Evolutionary conservation across 2,797 vertebrate species (phyloP), one percentile per base, ranked within the genome.

Genomic region (Mionectes olivaceus): DNA sequence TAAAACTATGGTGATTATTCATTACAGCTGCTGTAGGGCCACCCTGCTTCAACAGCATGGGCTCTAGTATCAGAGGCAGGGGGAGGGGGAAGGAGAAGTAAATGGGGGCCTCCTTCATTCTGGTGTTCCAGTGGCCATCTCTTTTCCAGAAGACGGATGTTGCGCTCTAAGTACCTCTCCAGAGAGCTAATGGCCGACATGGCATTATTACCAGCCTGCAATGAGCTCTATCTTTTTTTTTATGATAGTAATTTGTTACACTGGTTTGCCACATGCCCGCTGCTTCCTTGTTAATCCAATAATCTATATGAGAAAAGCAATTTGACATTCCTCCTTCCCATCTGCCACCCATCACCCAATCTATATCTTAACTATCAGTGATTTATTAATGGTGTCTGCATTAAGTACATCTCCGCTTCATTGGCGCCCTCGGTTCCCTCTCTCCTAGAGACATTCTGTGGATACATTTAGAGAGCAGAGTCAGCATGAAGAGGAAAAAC

Each of bases 281-380:
- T 98, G 97, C 96, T 97, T 98, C 96, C 97, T 97, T 98, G 97
- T 98, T 98, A 98, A 98, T 98, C 97, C 97, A 98, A 98, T 98
- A 98, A 98, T 98, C 98, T 98, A 98, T 98, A 98, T 98, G 97
- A 98, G 98, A 98, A 98, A 98, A 98, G 98, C 97, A 98, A 98
- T 98, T 98, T 98, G 97, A 98, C 88, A 83, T 98, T 97, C 97
- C 97, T 97, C 95, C 96, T 98, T 98, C 97, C 98, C 98, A 98
- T 98, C 97, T 98, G 98, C 97, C 37, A 49, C 97, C 97, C 97
- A 98, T 98, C 98, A 98, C 97, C 97, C 97, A 98, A 98, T 97
- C 98, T 98, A 97, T 98, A 98, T 97, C 97, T 98, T 98, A 98
- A 98, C 97, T 97, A 98, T 97, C 95, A 94, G 97, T 98, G 98